Percentiles rank a stretch among this genome's conserved stretches.
Conservation (phyloP, 2,888 invertebrate genomes). For the Aplocera efformata region DNA sequence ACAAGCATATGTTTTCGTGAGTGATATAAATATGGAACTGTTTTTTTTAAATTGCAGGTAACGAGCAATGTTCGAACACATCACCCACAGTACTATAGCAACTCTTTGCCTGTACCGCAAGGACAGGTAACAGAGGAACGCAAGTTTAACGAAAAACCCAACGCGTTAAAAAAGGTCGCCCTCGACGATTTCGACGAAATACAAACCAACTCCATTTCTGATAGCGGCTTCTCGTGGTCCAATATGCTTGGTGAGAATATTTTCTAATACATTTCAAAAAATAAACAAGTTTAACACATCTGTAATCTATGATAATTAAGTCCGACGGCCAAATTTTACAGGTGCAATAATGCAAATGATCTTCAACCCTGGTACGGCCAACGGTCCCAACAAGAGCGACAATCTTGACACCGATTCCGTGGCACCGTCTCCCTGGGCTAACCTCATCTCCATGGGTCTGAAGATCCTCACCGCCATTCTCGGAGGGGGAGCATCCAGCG, state of each 20-base stretch:
- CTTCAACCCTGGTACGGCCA: conserved; percentile 83
- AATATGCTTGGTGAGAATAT: conserved; percentile 85
- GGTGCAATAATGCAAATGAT: conserved; percentile 93
- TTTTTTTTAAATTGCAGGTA: conserved; percentile 45
- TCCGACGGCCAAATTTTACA: conserved; percentile 21
- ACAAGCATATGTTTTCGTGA: no score
- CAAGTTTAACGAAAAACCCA: conserved; percentile 94
- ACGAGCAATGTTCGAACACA: conserved; percentile 72
- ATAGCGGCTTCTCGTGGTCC: conserved; percentile 92
- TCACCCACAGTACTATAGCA: conserved; percentile 72
- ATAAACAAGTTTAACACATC: conserved; percentile 7
- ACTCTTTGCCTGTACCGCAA: conserved; percentile 56
- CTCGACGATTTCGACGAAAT: conserved; percentile 90
- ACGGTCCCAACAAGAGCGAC: conserved; percentile 91
- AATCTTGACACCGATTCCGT: conserved; percentile 84
- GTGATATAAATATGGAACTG: not conserved
- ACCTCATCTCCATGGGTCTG: conserved; percentile 90
- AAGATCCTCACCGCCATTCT: conserved; percentile 92
- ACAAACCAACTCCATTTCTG: conserved; percentile 89
- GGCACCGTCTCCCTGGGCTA: conserved; percentile 92
- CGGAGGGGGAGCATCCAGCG: conserved; percentile 87
- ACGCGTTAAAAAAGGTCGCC: conserved; percentile 92
- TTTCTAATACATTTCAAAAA: conserved; percentile 3
- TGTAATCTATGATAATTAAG: conserved; percentile 15
- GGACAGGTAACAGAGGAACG: conserved; percentile 80